Base-by-base conservation (phyloP, 2,797 vertebrate genomes). In the Rachycentron canadum region DNA sequence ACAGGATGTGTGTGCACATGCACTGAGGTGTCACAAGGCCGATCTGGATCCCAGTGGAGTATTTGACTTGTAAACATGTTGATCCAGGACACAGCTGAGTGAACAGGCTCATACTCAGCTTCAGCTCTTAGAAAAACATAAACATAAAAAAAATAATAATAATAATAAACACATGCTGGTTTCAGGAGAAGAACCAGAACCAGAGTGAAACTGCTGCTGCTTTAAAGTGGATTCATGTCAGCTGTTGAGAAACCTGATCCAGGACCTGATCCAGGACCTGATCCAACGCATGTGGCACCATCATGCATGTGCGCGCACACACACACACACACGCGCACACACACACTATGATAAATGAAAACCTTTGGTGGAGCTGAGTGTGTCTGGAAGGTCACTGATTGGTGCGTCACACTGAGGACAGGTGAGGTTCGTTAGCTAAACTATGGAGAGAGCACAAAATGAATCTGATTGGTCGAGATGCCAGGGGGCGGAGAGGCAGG, bases 281-380 rank as follows among this genome's bases (percentile, higher is more conserved):
- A 45, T 57, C n/a, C 26, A 40, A 67, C 34, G 14, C 19, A 1
- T 56, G 11, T 23, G 2, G 60, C 53, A 1, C 16, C n/a, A 2
- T 43, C 5, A 9, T 52, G 26, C 25, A 52, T 2, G 34, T 52
- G 43, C 19, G 19, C 17, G 32, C 3, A 32, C 3, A 32, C 32
- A 32, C 32, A n/a, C n/a, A n/a, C n/a, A n/a, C n/a, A n/a, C n/a
- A n/a, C n/a, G n/a, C n/a, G n/a, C n/a, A n/a, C n/a, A 16, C 34
- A 58, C 55, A 61, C 57, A 25, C 49, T 0, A 40, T 60, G 11
- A 32, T 45, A 12, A 47, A 52, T 49, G 58, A 57, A 66, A 66
- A 55, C 1, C 79, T 85, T 82, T 79, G 83, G 83, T 73, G 79
- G 50, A 82, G 69, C 73, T 16, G 64, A 55, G 38, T 2, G 52